Evolutionary conservation across 2,888 invertebrate genomes (phyloP), one percentile per base, ranked within the genome.

Genomic region (Torymus texanus): DNA sequence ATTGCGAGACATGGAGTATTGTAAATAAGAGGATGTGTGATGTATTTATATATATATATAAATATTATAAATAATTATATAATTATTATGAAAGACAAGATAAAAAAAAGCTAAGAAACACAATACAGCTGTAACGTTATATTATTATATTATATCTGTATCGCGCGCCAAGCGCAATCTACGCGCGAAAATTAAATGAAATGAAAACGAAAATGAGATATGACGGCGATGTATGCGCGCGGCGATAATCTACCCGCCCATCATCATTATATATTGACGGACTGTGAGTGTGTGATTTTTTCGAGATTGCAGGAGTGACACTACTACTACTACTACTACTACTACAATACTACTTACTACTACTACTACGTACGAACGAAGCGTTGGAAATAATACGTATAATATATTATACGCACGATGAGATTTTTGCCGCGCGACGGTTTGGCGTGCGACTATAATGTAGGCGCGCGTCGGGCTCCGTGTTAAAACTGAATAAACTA

Each of bases 11-110:
- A 59, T n/a, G 61, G 41, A 77, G 70, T 73, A 75, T 83, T 84
- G 84, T 84, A 84, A 81, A 83, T 84, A 84, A 75, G 73, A 81
- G 82, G 75, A 70, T 84, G 83, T 67, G 68, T 83, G 83, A 83
- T 83, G 80, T 84, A 84, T 84, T 84, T 83, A 83, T 84, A 84
- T 78, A 73, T 78, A 73, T 66, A 70, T 80, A 82, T 70, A 78
- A 77, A 81, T 81, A 81, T 82, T 79, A 81, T 78, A 70, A 79
- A 83, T 81, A 82, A 81, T 82, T 71, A 78, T 76, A 78, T 71
- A 76, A 81, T 67, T 76, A 81, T 73, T 70, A 73, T 41, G 41
- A 41, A 41, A 41, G 41, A 41, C 41, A 41, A 41, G 41, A 21
- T 21, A 21, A 21, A 21, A 21, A 21, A 41, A 41, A 41, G 41